Evolutionary conservation across 23 tunicate genomes (phyloP).

Genomic region (Oikopleura dioica): DNA sequence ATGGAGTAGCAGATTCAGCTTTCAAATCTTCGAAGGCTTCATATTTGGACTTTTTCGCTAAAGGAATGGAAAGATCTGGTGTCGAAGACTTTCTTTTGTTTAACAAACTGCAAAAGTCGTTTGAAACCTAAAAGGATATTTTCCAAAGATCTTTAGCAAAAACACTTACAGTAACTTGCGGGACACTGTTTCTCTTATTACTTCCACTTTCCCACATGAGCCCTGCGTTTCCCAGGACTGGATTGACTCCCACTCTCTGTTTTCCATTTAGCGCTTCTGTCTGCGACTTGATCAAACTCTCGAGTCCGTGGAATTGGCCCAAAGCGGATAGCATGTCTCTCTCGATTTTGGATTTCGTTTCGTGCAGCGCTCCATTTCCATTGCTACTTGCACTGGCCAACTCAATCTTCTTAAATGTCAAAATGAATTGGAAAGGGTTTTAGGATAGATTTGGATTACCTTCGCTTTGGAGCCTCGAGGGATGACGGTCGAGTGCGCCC

Average conservation of each 20-base stretch:
- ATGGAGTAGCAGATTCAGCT: too few relatives aligned
- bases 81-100: not conserved
- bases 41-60: not conserved
- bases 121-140: not conserved
- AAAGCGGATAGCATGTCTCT: too few relatives aligned
- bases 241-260: not conserved
- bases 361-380: too few relatives aligned
- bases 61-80: not conserved
- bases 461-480: not conserved
- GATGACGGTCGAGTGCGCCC: not conserved
- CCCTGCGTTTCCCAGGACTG: not conserved
- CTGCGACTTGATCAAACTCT: too few relatives aligned
- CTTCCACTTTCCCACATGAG: not conserved
- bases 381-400: too few relatives aligned
- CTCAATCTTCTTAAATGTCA: too few relatives aligned
- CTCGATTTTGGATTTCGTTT: too few relatives aligned
- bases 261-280: too few relatives aligned
- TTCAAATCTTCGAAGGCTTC: not conserved
- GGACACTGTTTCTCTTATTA: not conserved
- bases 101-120: not conserved
- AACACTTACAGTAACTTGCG: not conserved
- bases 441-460: too few relatives aligned
- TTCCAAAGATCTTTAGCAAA: not conserved
- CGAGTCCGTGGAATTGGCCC: too few relatives aligned
- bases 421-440: too few relatives aligned